Percentiles rank a stretch among this genome's conserved stretches.
Evolutionary conservation across 2,888 invertebrate genomes (phyloP).

Genomic region (Phaedon cochleariae): DNA sequence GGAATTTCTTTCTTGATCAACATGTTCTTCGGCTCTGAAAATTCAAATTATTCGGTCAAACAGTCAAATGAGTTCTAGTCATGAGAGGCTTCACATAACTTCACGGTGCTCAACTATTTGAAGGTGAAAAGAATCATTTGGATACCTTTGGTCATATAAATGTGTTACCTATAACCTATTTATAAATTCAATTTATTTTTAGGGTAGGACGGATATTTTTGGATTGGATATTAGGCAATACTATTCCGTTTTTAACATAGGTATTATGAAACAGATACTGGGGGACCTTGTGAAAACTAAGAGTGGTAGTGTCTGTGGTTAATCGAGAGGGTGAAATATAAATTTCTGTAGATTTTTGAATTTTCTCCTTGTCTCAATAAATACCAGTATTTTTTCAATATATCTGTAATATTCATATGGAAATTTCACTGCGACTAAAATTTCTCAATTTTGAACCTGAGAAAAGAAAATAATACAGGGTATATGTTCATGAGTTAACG

Average conservation of each 20-base stretch:
- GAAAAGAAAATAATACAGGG: no score
- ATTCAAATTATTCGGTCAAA: background rate
- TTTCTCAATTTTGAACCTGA: no score
- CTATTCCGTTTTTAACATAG: background rate
- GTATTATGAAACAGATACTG: background rate
- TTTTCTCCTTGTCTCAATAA: no score
- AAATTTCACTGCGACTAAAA: no score
- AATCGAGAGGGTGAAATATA: no score
- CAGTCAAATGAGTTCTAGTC: no score
- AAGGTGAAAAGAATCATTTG: background rate
- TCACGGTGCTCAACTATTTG: background rate
- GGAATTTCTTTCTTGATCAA: slow-evolving; percentile 62
- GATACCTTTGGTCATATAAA: background rate
- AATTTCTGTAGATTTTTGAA: no score
- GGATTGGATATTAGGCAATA: background rate
- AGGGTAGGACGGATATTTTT: background rate
- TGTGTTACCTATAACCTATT: background rate
- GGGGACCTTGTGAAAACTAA: no score
- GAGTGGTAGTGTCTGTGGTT: no score
- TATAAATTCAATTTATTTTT: background rate
- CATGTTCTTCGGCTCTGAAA: slow-evolving; percentile 30
- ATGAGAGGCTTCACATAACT: background rate
- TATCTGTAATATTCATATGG: no score
- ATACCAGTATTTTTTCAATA: no score
- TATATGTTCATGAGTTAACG: no score